Conservation (phyloP, 2,888 invertebrate genomes). For the Congeria kusceri region DNA sequence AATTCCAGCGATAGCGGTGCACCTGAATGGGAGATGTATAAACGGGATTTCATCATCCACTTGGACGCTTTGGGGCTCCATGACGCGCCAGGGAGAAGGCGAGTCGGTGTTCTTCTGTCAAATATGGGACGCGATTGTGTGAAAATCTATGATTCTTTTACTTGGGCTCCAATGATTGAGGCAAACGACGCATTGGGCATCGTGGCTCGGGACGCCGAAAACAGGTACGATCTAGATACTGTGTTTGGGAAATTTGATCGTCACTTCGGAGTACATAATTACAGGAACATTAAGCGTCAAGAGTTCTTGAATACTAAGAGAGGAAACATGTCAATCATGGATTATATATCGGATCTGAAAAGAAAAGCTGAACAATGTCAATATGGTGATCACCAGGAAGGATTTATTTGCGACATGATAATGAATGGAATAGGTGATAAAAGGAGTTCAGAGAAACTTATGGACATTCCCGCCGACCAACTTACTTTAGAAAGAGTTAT, state of each 20-base stretch:
- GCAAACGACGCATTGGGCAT: conserved; percentile 27
- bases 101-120: conserved; percentile 44
- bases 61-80: conserved; percentile 43
- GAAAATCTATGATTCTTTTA: conserved; percentile 52
- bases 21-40: conserved; percentile 51
- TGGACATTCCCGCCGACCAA: conserved; percentile 40
- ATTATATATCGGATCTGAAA: conserved; percentile 48
- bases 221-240: conserved; percentile 40
- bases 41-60: conserved; percentile 47
- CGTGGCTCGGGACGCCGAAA: conserved; percentile 18
- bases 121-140: conserved; percentile 48
- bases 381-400: conserved; percentile 55
- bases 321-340: conserved; percentile 38
- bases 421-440: conserved; percentile 52
- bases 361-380: conserved; percentile 54
- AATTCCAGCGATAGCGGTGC: too few relatives aligned
- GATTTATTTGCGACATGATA: conserved; percentile 53
- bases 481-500: conserved; percentile 38
- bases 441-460: conserved; percentile 46
- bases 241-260: conserved; percentile 54
- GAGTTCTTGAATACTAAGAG: conserved; percentile 53
- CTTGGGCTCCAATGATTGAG: conserved; percentile 33
- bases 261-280: conserved; percentile 57
- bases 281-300: conserved; percentile 54
- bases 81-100: conserved; percentile 46